phyloP scores from a whole-genome alignment of 2,797 vertebrate genomes.

The Muraenolepis orangiensis region DNA sequence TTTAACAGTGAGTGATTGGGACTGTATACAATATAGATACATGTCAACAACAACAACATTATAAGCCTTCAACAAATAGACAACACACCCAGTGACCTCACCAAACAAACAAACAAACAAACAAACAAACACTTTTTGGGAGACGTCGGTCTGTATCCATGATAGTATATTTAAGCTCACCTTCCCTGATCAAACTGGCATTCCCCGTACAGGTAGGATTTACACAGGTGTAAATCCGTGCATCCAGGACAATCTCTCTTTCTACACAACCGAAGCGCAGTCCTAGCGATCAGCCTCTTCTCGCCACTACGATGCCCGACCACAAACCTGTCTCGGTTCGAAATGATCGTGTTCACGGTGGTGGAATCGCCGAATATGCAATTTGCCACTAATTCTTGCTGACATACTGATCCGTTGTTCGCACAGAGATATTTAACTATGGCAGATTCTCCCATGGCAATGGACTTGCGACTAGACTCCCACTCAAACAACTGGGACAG shows the following conservation, averaged over 20 bases:
- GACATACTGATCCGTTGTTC: constrained; percentile 49
- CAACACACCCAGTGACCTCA: too few relatives aligned
- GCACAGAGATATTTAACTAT: constrained; percentile 44
- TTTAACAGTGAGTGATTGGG: too few relatives aligned
- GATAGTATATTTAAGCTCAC: constrained; percentile 30
- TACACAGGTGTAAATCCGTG: constrained; percentile 63
- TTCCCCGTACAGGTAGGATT: constrained; percentile 50
- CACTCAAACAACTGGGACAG: too few relatives aligned
- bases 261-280: constrained; percentile 52
- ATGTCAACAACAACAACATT: too few relatives aligned
- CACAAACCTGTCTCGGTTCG: constrained; percentile 13
- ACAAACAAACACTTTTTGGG: too few relatives aligned
- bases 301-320: constrained; percentile 7
- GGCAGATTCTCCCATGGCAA: background rate
- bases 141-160: too few relatives aligned
- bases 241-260: constrained; percentile 51
- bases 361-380: rapidly evolving
- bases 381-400: constrained; percentile 16
- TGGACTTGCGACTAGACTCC: background rate
- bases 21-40: too few relatives aligned
- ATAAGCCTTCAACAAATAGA: too few relatives aligned
- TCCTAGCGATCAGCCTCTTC: constrained; percentile 56
- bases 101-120: too few relatives aligned
- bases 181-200: constrained; percentile 50
- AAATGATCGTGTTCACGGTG: rapidly evolving